Evolutionary conservation across 2,797 vertebrate genomes (phyloP).

Genomic region (Dendrocincla tyrannina): DNA sequence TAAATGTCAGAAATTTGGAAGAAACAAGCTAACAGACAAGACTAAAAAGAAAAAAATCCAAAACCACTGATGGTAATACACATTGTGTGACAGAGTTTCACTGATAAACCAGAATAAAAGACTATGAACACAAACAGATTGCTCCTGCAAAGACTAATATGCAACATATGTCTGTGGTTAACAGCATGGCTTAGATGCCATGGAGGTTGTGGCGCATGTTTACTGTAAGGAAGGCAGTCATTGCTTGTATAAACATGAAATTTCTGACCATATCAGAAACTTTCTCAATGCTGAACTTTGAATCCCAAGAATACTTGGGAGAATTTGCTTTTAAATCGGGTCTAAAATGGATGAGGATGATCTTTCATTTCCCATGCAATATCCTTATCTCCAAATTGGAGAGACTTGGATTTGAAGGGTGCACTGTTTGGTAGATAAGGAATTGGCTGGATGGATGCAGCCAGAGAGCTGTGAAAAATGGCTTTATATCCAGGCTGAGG

Average conservation of each 20-base stretch:
- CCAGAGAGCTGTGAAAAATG: not conserved
- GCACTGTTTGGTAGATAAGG: not conserved
- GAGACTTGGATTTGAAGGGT: not conserved
- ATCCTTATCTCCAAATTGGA: not conserved
- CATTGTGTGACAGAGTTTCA: not conserved
- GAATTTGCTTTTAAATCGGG: not conserved
- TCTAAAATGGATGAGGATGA: not conserved
- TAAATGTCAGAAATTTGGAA: not conserved
- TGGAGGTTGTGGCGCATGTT: not conserved
- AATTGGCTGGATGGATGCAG: not conserved
- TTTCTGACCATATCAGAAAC: not conserved
- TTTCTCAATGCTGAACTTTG: not conserved
- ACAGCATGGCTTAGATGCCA: not conserved
- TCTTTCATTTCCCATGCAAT: not conserved
- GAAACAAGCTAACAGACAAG: not conserved
- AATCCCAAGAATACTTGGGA: not conserved
- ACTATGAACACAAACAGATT: not conserved
- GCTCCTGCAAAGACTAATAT: not conserved
- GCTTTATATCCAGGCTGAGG: not conserved
- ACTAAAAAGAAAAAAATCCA: not conserved
- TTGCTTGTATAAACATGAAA: not conserved
- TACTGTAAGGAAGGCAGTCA: not conserved
- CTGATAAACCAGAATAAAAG: slow-evolving; percentile 4
- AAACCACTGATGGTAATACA: not conserved
- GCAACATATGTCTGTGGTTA: slow-evolving; percentile 1